A percentile compares a stretch with the other conserved stretches of the same genome.
Evolutionary conservation across 2,888 invertebrate genomes (phyloP).

Genomic region (Andrena dorsata): DNA sequence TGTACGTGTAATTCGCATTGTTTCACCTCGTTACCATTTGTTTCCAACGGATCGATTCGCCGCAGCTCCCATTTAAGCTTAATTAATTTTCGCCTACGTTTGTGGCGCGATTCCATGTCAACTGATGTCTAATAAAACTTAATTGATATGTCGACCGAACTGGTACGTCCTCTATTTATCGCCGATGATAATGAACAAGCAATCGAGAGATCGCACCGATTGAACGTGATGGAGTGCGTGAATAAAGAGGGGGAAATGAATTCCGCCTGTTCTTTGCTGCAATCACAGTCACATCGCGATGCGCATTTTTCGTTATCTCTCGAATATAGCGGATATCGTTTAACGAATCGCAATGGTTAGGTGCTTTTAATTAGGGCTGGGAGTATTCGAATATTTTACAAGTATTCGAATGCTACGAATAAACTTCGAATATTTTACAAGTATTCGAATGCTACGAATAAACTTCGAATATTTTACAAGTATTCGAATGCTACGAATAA

Average conservation of each 20-base stretch:
- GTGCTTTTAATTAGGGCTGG: background rate
- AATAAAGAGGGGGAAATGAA: constrained; percentile 5
- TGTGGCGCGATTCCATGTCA: constrained; percentile 41
- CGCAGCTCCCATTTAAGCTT: constrained; percentile 34
- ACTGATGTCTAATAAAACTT: constrained; percentile 43
- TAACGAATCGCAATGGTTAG: background rate
- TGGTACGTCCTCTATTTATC: background rate
- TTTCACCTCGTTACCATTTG: constrained; percentile 48
- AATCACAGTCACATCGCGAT: background rate
- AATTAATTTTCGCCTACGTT: constrained; percentile 50
- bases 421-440: no score
- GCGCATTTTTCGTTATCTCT: background rate
- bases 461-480: no score
- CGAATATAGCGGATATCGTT: background rate
- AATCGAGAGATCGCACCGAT: constrained; percentile 40
- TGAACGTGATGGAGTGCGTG: constrained; percentile 22
- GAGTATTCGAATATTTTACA: no score
- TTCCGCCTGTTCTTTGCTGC: background rate
- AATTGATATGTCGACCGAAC: constrained; percentile 31
- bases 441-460: no score
- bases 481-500: no score
- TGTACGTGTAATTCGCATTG: constrained; percentile 33
- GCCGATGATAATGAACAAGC: constrained; percentile 25
- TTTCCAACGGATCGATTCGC: constrained; percentile 30
- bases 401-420: no score